Evolutionary conservation across 2,888 invertebrate species (phyloP), one percentile per base, ranked within the genome.

Genomic region (Proisotoma minuta): DNA sequence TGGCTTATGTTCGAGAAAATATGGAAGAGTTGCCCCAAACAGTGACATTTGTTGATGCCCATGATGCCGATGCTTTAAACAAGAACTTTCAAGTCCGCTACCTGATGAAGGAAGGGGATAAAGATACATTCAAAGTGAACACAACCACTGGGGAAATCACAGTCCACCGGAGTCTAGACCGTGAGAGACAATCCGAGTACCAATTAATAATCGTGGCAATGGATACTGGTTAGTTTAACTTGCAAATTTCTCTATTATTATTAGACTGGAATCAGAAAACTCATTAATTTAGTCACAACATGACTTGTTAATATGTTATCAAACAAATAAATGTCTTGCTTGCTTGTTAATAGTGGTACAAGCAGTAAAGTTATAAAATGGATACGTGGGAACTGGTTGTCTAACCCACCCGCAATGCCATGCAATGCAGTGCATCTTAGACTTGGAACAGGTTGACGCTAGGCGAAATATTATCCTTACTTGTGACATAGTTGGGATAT

Each of bases 1-100:
- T 91, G 76, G 91, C 92, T 3, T 88, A 89, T 77, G 92, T 95
- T 62, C 91, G 93, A 87, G 96, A 97, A 81, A 91, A 92, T 78
- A 86, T 89, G 75, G 84, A 89, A 8, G 54, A 87, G 85, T 74
- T 86, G 82, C 74, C 89, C 1, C 77, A 79, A 3, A 76, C 78
- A 60, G 75, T 78, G 28, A 77, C 81, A 73, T 74, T 63, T 48
- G 72, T 73, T 23, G 69, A 65, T 39, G 73, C 73, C 2, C 66
- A 68, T 59, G 73, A 73, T 52, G 73, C 73, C 2, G 72, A 73
- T 59, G 67, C 68, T 18, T 63, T 70, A 1, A 65, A 63, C 22
- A 70, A 66, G 24, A 69, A 91, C 78, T 92, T 91, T 78, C 86
- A 91, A 81, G 89, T 96, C 58, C 84, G 91, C 68, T 96, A 96